Evolutionary conservation across 1,140 invertebrate genomes (phyloP).

Genomic region (Anastrepha obliqua): DNA sequence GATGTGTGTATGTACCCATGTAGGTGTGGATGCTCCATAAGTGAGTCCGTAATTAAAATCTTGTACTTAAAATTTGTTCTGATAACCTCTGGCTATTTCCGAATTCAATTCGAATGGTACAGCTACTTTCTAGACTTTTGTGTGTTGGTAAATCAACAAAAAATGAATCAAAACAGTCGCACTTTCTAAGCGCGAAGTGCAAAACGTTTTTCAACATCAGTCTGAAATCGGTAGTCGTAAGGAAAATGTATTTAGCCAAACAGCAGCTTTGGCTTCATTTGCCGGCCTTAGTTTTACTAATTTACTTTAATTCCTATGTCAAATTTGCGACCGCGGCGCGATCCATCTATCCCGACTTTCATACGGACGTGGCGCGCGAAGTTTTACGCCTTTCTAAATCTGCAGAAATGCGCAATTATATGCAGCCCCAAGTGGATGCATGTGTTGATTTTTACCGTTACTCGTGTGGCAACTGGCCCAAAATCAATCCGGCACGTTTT

Average conservation of each 20-base stretch:
- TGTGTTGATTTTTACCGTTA: conserved; percentile 86
- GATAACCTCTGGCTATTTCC: conserved; percentile 37
- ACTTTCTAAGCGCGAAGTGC: background rate
- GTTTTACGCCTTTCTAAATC: conserved; percentile 70
- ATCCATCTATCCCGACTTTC: background rate
- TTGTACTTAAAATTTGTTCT: too few relatives aligned
- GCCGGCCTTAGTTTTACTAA: background rate
- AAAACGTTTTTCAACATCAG: background rate
- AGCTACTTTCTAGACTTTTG: conserved; percentile 4
- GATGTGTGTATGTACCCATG: too few relatives aligned
- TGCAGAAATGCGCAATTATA: conserved; percentile 66
- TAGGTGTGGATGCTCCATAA: too few relatives aligned
- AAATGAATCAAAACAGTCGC: background rate
- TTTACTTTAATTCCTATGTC: background rate
- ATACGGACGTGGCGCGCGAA: conserved; percentile 23
- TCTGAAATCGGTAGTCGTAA: background rate
- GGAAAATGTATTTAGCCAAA: background rate
- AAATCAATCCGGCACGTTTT: conserved; percentile 63
- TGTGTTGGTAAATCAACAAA: background rate
- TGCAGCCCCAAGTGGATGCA: conserved; percentile 76
- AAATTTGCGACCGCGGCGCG: background rate
- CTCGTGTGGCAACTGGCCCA: conserved; percentile 79
- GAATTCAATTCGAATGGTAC: background rate
- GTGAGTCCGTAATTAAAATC: too few relatives aligned
- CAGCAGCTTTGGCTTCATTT: conserved; percentile 12